phyloP scores from a whole-genome alignment of 1,140 invertebrate genomes.

The Zophobas morio region DNA sequence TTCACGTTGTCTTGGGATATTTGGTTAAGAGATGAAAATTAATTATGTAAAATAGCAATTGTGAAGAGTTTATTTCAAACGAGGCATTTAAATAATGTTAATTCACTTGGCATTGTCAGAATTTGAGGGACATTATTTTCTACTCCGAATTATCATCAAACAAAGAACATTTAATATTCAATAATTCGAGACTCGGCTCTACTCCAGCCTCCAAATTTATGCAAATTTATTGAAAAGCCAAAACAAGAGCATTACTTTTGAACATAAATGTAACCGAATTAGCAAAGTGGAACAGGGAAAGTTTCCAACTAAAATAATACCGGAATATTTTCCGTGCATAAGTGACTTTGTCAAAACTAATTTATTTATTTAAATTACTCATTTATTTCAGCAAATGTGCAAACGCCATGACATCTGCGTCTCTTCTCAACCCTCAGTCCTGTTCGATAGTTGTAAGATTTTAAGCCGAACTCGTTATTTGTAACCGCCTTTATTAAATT shows the following conservation, averaged over 20 bases:
- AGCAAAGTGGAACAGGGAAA: not conserved
- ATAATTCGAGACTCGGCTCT: conserved; percentile 4
- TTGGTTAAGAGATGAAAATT: conserved; percentile 12
- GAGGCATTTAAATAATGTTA: conserved; percentile 30
- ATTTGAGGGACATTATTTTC: conserved; percentile 17
- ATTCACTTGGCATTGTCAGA: conserved; percentile 13
- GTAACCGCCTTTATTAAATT: conserved; percentile 57
- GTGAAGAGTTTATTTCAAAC: conserved; percentile 27
- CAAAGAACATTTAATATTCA: conserved; percentile 38
- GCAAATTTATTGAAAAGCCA: conserved; percentile 31
- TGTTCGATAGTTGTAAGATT: conserved; percentile 23
- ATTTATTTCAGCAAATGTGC: too few relatives aligned
- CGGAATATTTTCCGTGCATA: too few relatives aligned
- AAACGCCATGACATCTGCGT: too few relatives aligned
- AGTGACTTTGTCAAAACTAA: too few relatives aligned
- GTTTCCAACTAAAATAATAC: not conserved
- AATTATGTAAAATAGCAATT: conserved; percentile 35
- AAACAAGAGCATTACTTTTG: too few relatives aligned
- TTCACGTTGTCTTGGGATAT: not conserved
- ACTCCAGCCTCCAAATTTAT: conserved; percentile 21
- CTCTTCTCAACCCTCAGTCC: not conserved
- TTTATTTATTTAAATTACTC: too few relatives aligned
- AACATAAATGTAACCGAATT: not conserved
- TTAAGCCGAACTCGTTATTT: conserved; percentile 36
- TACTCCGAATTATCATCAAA: conserved; percentile 32